Evolutionary conservation across 1,140 invertebrate species (phyloP).

Genomic region (Drosophila pectinifera): DNA sequence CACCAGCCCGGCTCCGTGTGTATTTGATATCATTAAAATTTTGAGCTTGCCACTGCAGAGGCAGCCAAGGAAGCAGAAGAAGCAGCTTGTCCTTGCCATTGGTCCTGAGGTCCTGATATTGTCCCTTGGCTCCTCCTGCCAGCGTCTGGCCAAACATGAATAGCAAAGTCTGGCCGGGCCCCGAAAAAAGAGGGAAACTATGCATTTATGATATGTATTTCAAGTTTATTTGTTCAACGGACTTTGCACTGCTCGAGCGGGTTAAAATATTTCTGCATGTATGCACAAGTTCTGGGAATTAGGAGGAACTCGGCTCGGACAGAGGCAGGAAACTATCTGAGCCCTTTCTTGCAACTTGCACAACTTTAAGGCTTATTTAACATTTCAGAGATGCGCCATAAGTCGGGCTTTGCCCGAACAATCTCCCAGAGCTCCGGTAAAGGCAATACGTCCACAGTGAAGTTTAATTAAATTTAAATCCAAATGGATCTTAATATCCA

Average conservation of each 20-base stretch:
- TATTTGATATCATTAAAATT: constrained; percentile 77
- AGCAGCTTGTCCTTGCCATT: constrained; percentile 68
- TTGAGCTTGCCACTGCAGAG: constrained; percentile 55
- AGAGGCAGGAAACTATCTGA: neutral
- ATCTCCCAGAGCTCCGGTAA: constrained; percentile 18
- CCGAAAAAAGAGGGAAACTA: constrained; percentile 39
- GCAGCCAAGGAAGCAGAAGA: constrained; percentile 36
- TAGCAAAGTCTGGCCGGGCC: constrained; percentile 38
- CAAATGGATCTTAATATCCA: constrained; percentile 64
- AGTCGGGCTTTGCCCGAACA: constrained; percentile 1
- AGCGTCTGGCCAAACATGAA: constrained; percentile 58
- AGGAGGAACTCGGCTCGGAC: constrained; percentile 11
- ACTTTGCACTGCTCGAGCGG: constrained; percentile 41
- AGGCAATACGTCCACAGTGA: constrained; percentile 5
- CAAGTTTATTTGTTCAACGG: constrained; percentile 67
- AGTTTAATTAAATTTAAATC: constrained; percentile 65
- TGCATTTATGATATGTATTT: constrained; percentile 53
- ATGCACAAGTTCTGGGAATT: constrained; percentile 33
- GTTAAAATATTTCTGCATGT: constrained; percentile 55
- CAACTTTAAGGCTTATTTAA: constrained; percentile 30
- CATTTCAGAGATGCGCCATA: constrained; percentile 4
- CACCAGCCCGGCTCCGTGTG: constrained; percentile 19
- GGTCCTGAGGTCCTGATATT: constrained; percentile 50
- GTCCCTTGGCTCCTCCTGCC: constrained; percentile 15
- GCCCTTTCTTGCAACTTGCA: constrained; percentile 9